phyloP scores from a whole-genome alignment of 2,113 vertebrate genomes.

The Tylochromis polylepis region DNA sequence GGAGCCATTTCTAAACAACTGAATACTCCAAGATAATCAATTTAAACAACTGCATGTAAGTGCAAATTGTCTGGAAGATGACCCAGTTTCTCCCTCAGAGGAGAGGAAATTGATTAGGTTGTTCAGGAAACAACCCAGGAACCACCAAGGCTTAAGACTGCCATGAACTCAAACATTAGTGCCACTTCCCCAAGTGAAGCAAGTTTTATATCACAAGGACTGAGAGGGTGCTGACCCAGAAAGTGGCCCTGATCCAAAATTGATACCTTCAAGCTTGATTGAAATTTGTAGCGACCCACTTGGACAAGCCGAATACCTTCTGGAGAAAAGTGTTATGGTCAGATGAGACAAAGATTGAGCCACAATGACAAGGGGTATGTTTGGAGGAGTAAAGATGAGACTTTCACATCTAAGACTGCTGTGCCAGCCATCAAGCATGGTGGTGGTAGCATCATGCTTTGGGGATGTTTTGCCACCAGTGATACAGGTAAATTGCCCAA shows the following conservation, averaged over 20 bases:
- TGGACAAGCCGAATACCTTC: too few species aligned
- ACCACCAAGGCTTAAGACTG: not conserved
- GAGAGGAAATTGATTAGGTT: not conserved
- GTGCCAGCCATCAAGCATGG: accelerated
- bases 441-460: not conserved
- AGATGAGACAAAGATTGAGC: not conserved
- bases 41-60: not conserved
- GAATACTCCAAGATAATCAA: not conserved
- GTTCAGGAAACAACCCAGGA: not conserved
- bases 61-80: not conserved
- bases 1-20: not conserved
- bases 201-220: not conserved
- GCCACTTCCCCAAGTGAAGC: not conserved
- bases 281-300: too few species aligned
- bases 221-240: not conserved
- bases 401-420: not conserved
- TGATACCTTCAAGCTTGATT: too few species aligned
- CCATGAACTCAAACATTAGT: not conserved
- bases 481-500: accelerated
- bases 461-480: not conserved
- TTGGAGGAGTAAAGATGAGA: not conserved
- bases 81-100: not conserved
- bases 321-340: not conserved
- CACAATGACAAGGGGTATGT: not conserved
- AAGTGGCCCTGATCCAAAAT: too few species aligned